phyloP scores from a whole-genome alignment of 2,797 vertebrate genomes.

The Lemur catta region DNA sequence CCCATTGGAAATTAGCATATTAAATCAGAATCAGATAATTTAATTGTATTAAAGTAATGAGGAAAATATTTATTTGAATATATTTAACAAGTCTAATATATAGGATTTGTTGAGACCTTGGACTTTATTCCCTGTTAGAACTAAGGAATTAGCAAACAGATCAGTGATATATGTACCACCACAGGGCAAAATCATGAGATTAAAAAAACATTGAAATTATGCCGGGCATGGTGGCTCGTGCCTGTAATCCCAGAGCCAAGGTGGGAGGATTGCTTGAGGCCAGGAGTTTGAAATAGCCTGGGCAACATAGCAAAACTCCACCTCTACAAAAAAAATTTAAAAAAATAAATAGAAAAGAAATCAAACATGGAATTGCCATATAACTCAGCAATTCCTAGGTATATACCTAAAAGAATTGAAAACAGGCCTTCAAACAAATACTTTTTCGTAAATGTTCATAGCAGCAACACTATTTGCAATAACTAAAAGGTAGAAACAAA shows the following conservation, averaged over 20 bases:
- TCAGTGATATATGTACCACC: neutral
- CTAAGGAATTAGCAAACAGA: neutral
- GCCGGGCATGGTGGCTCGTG: neutral
- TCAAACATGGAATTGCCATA: neutral
- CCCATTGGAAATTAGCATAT: conserved; percentile 33
- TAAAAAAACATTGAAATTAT: neutral
- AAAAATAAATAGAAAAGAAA: neutral
- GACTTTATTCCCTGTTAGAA: neutral
- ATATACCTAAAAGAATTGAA: neutral
- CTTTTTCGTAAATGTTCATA: neutral
- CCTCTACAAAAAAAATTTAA: too few relatives aligned
- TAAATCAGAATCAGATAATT: conserved; percentile 37
- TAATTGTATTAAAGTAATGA: conserved; percentile 10
- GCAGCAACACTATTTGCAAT: neutral
- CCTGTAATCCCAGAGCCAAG: neutral
- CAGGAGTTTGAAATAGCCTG: neutral
- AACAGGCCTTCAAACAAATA: neutral
- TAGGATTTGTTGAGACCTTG: neutral
- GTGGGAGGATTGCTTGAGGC: neutral
- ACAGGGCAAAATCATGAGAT: neutral
- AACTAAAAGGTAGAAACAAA: neutral
- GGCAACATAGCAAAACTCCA: too few relatives aligned
- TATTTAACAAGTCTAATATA: neutral
- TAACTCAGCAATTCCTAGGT: neutral
- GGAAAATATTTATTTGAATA: conserved; percentile 22